Evolutionary conservation across 1,140 invertebrate species (phyloP).

Genomic region (Nautilus pompilius): DNA sequence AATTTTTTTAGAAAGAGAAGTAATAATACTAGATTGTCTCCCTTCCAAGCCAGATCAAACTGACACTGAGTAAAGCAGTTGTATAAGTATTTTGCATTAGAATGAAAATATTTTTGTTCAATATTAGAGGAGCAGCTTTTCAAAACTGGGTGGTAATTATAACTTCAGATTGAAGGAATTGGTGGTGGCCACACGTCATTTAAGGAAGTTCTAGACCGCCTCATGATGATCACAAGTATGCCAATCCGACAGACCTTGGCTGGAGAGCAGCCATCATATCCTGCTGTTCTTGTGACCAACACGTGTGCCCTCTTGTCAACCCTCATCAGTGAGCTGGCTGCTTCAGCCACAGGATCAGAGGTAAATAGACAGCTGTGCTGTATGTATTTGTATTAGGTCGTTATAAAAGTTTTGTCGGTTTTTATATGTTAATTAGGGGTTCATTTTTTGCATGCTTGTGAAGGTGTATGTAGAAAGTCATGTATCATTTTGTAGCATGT

Average conservation of each 20-base stretch:
- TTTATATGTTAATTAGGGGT: too few relatives aligned
- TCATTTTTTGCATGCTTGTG: too few relatives aligned
- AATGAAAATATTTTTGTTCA: not conserved
- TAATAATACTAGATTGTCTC: too few relatives aligned
- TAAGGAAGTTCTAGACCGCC: slow-evolving; percentile 76
- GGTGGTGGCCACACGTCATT: slow-evolving; percentile 67
- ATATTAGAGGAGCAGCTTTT: not conserved
- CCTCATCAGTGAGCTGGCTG: slow-evolving; percentile 83
- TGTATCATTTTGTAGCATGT: too few relatives aligned
- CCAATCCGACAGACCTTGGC: slow-evolving; percentile 71
- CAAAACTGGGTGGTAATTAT: slow-evolving; percentile 23
- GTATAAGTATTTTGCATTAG: too few relatives aligned
- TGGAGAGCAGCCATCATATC: slow-evolving; percentile 61
- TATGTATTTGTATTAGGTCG: too few relatives aligned
- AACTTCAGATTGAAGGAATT: slow-evolving; percentile 52
- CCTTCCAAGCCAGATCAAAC: too few relatives aligned
- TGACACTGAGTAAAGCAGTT: too few relatives aligned
- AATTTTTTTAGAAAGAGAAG: too few relatives aligned
- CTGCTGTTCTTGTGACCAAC: slow-evolving; percentile 70
- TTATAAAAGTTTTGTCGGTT: too few relatives aligned
- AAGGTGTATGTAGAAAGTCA: too few relatives aligned
- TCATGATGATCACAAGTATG: slow-evolving; percentile 76
- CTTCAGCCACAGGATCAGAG: slow-evolving; percentile 63
- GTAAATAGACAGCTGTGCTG: too few relatives aligned
- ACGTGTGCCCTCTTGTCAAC: slow-evolving; percentile 82